phyloP scores from a whole-genome alignment of 2,797 vertebrate genomes.

The Antennarius maculatus region DNA sequence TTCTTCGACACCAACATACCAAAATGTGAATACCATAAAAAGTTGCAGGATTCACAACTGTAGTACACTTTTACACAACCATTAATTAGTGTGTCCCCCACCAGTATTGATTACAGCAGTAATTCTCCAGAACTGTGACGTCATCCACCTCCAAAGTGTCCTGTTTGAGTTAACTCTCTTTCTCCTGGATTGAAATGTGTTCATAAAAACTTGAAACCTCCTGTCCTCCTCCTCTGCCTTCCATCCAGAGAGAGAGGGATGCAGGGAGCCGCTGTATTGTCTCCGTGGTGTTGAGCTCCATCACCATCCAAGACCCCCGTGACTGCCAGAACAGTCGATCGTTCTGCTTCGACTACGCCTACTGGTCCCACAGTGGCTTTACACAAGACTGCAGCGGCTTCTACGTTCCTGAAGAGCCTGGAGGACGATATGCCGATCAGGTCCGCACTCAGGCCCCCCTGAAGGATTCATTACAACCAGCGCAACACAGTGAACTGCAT shows the following conservation, averaged over 20 bases:
- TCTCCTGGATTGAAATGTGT: background rate
- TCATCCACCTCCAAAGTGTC: background rate
- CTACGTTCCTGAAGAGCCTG: conserved; percentile 78
- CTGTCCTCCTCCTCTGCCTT: background rate
- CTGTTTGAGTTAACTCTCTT: background rate
- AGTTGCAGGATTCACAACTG: no score
- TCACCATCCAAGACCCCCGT: conserved; percentile 81
- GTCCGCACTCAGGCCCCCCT: conserved; percentile 37
- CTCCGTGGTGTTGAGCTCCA: conserved; percentile 80
- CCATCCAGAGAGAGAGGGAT: conserved; percentile 80
- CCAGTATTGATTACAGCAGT: no score
- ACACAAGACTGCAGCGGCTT: conserved; percentile 71
- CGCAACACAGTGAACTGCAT: background rate
- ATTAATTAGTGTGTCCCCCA: no score
- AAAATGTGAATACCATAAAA: no score
- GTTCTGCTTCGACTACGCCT: conserved; percentile 85
- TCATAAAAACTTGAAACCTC: background rate
- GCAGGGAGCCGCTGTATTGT: conserved; percentile 82
- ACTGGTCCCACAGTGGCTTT: conserved; percentile 85
- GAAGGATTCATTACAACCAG: background rate
- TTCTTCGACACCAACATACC: no score
- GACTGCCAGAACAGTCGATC: conserved; percentile 75
- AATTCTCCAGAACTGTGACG: no score
- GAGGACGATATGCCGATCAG: conserved; percentile 81
- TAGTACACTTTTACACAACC: no score